phyloP scores from a whole-genome alignment of 2,113 vertebrate genomes.

The Phocoena sinus region DNA sequence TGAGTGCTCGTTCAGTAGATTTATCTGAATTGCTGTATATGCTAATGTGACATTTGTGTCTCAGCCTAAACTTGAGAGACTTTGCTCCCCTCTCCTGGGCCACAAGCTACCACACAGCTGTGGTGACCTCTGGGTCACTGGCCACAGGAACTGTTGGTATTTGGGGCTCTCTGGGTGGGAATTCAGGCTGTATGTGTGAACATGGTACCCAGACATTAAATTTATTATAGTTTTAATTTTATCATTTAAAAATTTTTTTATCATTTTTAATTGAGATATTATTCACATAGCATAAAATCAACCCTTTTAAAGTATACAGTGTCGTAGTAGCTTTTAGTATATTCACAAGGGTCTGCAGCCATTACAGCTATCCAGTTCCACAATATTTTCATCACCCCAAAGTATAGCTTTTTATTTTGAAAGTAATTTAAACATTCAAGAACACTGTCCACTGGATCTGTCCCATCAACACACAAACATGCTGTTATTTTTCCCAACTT shows the following conservation, averaged over 20 bases:
- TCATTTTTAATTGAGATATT: background rate
- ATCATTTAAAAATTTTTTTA: background rate
- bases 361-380: background rate
- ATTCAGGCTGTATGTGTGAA: background rate
- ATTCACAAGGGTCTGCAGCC: background rate
- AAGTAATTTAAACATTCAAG: background rate
- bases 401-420: constrained; percentile 15
- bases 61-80: background rate
- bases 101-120: background rate
- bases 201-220: background rate
- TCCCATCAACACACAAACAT: background rate
- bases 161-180: background rate
- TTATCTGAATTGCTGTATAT: background rate
- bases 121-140: background rate
- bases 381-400: background rate
- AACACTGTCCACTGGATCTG: background rate
- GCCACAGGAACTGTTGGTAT: background rate
- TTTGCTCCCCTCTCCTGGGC: background rate
- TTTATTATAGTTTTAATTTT: background rate
- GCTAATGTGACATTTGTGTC: background rate
- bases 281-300: background rate
- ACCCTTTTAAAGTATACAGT: background rate
- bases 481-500: background rate
- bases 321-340: background rate
- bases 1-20: background rate